phyloP scores from a whole-genome alignment of 2,113 vertebrate genomes.

The Chaetura pelagica region DNA sequence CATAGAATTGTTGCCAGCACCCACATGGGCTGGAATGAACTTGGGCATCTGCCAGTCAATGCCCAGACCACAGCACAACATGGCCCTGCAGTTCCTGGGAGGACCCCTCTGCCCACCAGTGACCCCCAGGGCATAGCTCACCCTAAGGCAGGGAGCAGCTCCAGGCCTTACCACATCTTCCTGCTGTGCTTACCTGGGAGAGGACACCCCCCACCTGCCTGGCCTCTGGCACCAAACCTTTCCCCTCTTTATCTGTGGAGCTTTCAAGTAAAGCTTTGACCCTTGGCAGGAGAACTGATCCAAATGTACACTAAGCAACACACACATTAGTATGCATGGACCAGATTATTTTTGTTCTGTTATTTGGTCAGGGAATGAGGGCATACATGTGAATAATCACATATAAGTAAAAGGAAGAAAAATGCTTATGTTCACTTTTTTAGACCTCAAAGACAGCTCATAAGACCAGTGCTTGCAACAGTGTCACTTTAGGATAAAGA shows the following conservation, averaged over 20 bases:
- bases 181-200: fast-evolving
- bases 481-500: background rate
- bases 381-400: fast-evolving
- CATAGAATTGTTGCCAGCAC: fast-evolving
- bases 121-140: fast-evolving
- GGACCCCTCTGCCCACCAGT: fast-evolving
- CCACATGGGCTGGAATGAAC: fast-evolving
- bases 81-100: fast-evolving
- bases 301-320: background rate
- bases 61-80: fast-evolving
- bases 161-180: background rate
- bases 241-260: background rate
- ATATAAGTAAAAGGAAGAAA: fast-evolving
- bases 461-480: background rate
- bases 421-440: background rate
- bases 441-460: background rate
- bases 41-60: fast-evolving
- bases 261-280: background rate
- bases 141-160: background rate
- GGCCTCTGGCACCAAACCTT: background rate
- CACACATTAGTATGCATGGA: background rate
- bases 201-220: fast-evolving
- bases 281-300: background rate
- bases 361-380: background rate
- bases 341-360: background rate